Conservation (phyloP, 2,113 vertebrate genomes). For the Hyaena hyaena region DNA sequence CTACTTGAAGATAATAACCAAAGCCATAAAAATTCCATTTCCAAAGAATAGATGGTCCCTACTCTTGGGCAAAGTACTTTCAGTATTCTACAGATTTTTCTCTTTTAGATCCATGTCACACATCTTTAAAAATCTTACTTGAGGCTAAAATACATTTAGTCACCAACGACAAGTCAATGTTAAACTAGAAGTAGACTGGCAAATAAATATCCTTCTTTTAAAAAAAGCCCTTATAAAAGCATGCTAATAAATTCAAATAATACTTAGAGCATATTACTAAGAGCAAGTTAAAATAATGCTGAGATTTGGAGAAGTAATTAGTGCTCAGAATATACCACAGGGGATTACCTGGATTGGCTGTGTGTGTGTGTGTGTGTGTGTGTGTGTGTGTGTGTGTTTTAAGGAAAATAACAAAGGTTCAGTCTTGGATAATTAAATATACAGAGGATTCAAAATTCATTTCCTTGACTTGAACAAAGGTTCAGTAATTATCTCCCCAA, state of each 20-base stretch:
- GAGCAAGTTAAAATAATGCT: slow-evolving; percentile 53
- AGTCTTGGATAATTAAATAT: slow-evolving; percentile 67
- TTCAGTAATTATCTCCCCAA: slow-evolving; percentile 59
- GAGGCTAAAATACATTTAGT: slow-evolving; percentile 71
- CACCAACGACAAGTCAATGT: slow-evolving; percentile 72
- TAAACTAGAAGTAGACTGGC: slow-evolving; percentile 65
- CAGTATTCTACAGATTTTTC: slow-evolving; percentile 79
- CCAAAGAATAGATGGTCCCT: slow-evolving; percentile 69
- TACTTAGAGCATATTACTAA: background rate
- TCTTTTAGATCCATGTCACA: slow-evolving; percentile 72
- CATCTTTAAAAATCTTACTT: slow-evolving; percentile 79
- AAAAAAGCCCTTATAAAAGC: slow-evolving; percentile 61
- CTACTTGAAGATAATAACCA: slow-evolving; percentile 59
- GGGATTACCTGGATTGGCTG: background rate
- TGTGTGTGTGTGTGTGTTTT: background rate
- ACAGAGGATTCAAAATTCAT: slow-evolving; percentile 68
- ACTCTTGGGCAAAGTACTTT: slow-evolving; percentile 73
- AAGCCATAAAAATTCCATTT: slow-evolving; percentile 70
- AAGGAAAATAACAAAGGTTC: slow-evolving; percentile 63
- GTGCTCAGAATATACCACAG: background rate
- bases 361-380: too few species aligned
- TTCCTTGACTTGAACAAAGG: slow-evolving; percentile 55
- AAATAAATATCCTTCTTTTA: slow-evolving; percentile 76
- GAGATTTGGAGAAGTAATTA: slow-evolving; percentile 56
- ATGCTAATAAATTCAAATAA: slow-evolving; percentile 75